Evolutionary conservation across 1,140 invertebrate species (phyloP).

Genomic region (Alviniconcha marisindica): DNA sequence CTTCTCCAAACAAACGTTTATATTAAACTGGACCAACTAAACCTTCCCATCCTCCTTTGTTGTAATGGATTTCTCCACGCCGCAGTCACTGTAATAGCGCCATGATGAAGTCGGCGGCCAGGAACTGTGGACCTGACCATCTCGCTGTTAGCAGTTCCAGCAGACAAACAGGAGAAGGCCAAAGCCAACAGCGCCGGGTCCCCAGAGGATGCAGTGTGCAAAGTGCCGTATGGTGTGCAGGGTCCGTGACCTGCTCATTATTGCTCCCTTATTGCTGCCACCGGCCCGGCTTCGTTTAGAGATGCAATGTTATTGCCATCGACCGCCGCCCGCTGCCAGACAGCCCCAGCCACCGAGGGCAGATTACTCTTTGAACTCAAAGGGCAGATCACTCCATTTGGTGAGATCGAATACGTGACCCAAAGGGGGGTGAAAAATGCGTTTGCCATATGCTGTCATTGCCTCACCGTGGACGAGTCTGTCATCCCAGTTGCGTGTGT

Average conservation of each 20-base stretch:
- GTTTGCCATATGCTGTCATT: too few species aligned
- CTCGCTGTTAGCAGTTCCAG: conserved; percentile 1
- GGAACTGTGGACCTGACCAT: background rate
- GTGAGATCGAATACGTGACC: too few species aligned
- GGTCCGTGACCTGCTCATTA: conserved; percentile 25
- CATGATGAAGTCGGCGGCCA: background rate
- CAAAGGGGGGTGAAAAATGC: too few species aligned
- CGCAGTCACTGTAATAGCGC: too few species aligned
- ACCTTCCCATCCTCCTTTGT: too few species aligned
- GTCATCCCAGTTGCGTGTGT: too few species aligned
- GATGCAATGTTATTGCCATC: conserved; percentile 12
- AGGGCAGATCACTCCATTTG: too few species aligned
- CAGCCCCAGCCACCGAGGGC: background rate
- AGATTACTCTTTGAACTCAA: too few species aligned
- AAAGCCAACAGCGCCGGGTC: conserved; percentile 3
- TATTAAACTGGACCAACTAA: too few species aligned
- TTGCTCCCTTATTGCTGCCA: conserved; percentile 26
- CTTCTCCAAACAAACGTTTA: too few species aligned
- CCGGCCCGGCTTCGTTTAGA: conserved; percentile 13
- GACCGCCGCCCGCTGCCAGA: background rate
- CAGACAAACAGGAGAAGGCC: conserved; percentile 15
- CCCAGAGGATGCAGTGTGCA: background rate
- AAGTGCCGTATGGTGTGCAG: conserved; percentile 32
- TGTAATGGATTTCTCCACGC: too few species aligned
- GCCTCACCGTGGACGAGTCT: too few species aligned